phyloP scores from a whole-genome alignment of 2,797 vertebrate genomes.

The Alosa sapidissima region DNA sequence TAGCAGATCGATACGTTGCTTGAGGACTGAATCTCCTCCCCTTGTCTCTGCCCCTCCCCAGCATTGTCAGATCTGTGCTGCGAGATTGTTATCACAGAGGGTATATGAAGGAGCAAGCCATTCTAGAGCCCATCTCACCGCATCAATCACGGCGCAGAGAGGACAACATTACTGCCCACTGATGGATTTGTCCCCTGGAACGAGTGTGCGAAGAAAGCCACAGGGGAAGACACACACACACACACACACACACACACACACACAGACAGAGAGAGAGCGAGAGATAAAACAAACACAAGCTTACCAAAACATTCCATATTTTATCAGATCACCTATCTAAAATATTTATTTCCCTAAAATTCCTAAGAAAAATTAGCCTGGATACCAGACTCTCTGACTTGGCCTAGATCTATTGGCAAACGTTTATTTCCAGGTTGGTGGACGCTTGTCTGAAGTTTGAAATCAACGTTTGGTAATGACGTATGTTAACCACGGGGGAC shows the following conservation, averaged over 20 bases:
- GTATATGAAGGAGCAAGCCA: background rate
- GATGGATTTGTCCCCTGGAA: slow-evolving; percentile 13
- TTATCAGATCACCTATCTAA: too few species aligned
- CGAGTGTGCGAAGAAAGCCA: background rate
- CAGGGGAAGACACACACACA: background rate
- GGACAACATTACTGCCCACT: slow-evolving; percentile 16
- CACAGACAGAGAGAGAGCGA: background rate
- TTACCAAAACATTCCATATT: too few species aligned
- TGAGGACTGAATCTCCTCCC: slow-evolving; percentile 22
- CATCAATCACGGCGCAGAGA: background rate
- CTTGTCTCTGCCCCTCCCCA: background rate
- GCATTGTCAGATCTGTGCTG: background rate
- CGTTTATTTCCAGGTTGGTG: too few species aligned
- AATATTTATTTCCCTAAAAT: background rate
- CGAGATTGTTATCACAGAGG: slow-evolving; percentile 30
- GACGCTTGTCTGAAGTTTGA: too few species aligned
- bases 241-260: background rate
- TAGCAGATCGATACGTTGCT: slow-evolving; percentile 28
- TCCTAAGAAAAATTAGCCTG: too few species aligned
- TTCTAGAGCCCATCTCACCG: background rate
- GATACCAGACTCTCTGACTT: too few species aligned
- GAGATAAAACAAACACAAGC: background rate
- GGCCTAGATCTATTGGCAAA: too few species aligned
- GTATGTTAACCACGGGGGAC: too few species aligned
- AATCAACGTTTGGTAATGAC: too few species aligned